Evolutionary conservation across 2,888 invertebrate genomes (phyloP).

Genomic region (Busseola fusca): DNA sequence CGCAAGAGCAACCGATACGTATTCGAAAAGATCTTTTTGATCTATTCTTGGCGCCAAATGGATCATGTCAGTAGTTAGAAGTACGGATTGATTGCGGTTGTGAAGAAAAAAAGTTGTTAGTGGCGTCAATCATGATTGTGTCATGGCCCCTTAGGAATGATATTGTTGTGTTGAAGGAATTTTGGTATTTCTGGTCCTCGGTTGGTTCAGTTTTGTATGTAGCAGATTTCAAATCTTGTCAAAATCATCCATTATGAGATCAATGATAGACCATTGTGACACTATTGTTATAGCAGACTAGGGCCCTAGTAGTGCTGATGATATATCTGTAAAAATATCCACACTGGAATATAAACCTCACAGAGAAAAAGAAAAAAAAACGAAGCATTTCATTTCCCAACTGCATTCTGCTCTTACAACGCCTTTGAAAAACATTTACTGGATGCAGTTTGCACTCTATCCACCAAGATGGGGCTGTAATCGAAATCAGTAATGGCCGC

Average conservation of each 20-base stretch:
- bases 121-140: slow-evolving; percentile 38
- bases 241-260: too few species aligned
- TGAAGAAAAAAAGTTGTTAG: slow-evolving; percentile 65
- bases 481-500: slow-evolving; percentile 9
- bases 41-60: slow-evolving; percentile 83
- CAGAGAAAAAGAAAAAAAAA: neutral
- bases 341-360: neutral
- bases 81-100: slow-evolving; percentile 73
- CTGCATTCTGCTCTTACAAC: too few species aligned
- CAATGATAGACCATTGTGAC: too few species aligned
- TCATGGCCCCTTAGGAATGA: slow-evolving; percentile 23
- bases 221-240: too few species aligned
- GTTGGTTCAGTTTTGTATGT: too few species aligned
- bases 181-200: neutral
- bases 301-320: neutral
- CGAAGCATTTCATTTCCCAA: neutral
- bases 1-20: slow-evolving; percentile 72
- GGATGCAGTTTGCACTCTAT: neutral
- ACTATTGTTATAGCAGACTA: too few species aligned
- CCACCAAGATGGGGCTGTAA: slow-evolving; percentile 1
- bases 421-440: neutral
- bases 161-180: neutral
- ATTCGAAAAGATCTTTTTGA: slow-evolving; percentile 76
- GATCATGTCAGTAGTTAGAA: slow-evolving; percentile 67
- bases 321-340: neutral